phyloP scores from a whole-genome alignment of 2,888 invertebrate genomes.

The Himalopsyche japonica region DNA sequence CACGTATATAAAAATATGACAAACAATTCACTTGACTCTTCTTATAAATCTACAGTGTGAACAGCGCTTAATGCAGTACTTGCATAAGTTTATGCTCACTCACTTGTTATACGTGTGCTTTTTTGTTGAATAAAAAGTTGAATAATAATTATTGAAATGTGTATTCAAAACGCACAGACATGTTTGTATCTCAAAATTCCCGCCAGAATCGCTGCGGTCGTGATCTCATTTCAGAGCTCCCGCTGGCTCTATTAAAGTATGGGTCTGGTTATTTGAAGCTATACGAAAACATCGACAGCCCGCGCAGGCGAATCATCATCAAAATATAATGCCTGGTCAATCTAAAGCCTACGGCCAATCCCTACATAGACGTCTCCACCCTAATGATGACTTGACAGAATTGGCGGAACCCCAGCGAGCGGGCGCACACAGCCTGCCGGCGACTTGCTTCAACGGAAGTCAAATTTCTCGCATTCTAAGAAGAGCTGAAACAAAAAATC shows the following conservation, averaged over 20 bases:
- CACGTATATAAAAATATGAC: background rate
- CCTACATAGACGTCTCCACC: background rate
- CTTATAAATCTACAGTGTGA: background rate
- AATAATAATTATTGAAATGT: conserved; percentile 33
- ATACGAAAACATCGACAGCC: conserved; percentile 11
- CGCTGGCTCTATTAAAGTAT: conserved; percentile 28
- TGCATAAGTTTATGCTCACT: conserved; percentile 13
- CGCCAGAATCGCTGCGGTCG: conserved; percentile 12
- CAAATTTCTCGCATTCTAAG: background rate
- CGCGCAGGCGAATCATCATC: conserved; percentile 6
- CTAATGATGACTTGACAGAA: conserved; percentile 19
- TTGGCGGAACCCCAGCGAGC: conserved; percentile 2
- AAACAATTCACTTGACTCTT: background rate
- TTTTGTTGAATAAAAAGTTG: conserved; percentile 20
- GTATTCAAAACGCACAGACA: conserved; percentile 21
- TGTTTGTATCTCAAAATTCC: background rate
- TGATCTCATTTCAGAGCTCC: conserved; percentile 35
- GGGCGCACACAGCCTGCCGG: conserved; percentile 13
- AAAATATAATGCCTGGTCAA: conserved; percentile 8
- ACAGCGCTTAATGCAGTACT: background rate
- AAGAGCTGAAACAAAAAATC: background rate
- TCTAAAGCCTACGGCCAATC: conserved; percentile 3
- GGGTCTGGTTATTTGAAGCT: background rate
- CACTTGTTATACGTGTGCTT: conserved; percentile 5
- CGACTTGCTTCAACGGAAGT: conserved; percentile 13